These are phyloP conservation scores for Bicyclus anynana DNA, from an alignment of 1,140 invertebrate species.

Conservation along the genomic window DNA sequence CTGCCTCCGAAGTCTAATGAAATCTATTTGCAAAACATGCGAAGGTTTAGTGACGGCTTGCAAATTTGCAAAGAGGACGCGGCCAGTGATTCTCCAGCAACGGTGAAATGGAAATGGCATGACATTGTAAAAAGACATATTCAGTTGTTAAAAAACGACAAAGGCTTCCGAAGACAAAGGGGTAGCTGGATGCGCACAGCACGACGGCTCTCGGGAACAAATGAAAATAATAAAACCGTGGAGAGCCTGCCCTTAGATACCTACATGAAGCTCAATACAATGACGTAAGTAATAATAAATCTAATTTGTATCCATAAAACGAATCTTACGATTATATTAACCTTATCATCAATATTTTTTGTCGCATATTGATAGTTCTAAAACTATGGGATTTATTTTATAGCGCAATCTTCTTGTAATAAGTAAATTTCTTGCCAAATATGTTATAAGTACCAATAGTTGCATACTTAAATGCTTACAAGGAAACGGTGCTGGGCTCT, in stretches of 20 bases:
- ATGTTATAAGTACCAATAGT: too few relatives aligned
- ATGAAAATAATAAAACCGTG: conserved; percentile 47
- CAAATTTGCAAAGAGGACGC: conserved; percentile 77
- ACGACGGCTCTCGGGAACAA: conserved; percentile 67
- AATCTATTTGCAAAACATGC: conserved; percentile 75
- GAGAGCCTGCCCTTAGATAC: conserved; percentile 56
- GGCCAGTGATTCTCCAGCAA: conserved; percentile 74
- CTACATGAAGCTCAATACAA: conserved; percentile 71
- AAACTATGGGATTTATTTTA: too few relatives aligned
- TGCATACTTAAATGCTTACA: too few relatives aligned
- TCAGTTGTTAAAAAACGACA: conserved; percentile 76
- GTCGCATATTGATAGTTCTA: too few relatives aligned
- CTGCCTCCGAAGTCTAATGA: conserved; percentile 75
- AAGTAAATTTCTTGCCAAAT: too few relatives aligned
- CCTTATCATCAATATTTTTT: too few relatives aligned
- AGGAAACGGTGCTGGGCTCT: too few relatives aligned
- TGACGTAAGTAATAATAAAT: conserved; percentile 77
- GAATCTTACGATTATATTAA: too few relatives aligned
- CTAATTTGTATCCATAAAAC: too few relatives aligned
- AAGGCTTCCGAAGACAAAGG: conserved; percentile 77
- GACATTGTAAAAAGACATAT: conserved; percentile 77
- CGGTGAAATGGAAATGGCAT: conserved; percentile 77
- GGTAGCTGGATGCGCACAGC: conserved; percentile 79
- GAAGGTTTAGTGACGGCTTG: conserved; percentile 77
- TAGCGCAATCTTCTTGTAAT: too few relatives aligned